Evolutionary conservation across 35 echinoderm and acorn worm species (phyloP), one percentile per base, ranked within the genome.

Genomic region (Acanthaster planci): DNA sequence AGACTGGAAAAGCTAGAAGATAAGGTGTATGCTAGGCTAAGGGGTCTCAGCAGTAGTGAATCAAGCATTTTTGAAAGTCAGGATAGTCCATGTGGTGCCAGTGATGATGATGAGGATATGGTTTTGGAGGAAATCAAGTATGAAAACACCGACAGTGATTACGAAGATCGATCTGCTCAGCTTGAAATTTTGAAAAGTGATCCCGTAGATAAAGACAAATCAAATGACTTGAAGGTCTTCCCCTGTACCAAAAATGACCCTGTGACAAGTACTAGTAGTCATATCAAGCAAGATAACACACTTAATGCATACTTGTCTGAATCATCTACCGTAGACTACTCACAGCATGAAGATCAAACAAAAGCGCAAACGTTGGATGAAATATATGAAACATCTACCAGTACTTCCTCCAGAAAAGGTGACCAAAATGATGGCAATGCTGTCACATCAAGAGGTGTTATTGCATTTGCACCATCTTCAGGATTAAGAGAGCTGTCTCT

Each of bases 1-100:
- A 21, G 64, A 72, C 34, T 72, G 34, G 64, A 72, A 72, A 35
- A 72, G 30, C 18, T 72, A 9, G 64, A 72, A 12, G 64, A 72
- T 23, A 72, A 16, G 64, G 64, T 72, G 64, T 72, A 72, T 35
- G 64, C 64, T 72, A 72, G 64, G 30, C 64, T 72, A 34, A 72
- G 64, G 64, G 64, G 64, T 31, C 64, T 72, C 22, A 72, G 64
- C 64, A 30, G 64, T 5, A 72, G 64, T 72, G 64, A 72, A 29
- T 72, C 64, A 6, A 72, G 64, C 34, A 72, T 72, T 30, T 21
- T 72, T 9, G 64, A 72, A 72, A 72, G 64, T 29, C 26, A 72
- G 26, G 34, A 72, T 72, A 72, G 64, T 72, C 30, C 64, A 72
- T 14, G 34, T 27, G 34, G 22, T 26, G 34, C 34, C 10, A 72